phyloP scores from a whole-genome alignment of 2,113 vertebrate genomes.

The Neoarius graeffei region DNA sequence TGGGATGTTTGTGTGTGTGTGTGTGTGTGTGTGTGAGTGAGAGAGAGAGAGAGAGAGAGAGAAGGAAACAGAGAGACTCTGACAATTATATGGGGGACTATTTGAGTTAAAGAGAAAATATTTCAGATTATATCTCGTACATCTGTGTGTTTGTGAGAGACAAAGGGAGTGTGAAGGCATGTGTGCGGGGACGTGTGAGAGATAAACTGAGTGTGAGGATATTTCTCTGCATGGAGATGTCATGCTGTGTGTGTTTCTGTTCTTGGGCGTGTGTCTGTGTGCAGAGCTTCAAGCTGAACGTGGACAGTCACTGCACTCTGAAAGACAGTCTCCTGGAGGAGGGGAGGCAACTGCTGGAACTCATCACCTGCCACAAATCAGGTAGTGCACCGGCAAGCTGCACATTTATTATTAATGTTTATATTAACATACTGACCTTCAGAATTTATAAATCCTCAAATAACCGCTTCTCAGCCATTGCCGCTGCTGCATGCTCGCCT shows the following conservation, averaged over 20 bases:
- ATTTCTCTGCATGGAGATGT: slow-evolving; percentile 39
- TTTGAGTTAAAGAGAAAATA: slow-evolving; percentile 26
- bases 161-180: slow-evolving; percentile 42
- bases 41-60: slow-evolving; percentile 17
- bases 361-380: slow-evolving; percentile 94
- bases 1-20: slow-evolving; percentile 26
- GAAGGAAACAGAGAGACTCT: background rate
- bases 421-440: slow-evolving; percentile 99
- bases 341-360: slow-evolving; percentile 85
- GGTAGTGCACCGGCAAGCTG: slow-evolving; percentile 85
- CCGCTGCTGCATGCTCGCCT: slow-evolving; percentile 26
- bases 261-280: slow-evolving; percentile 30
- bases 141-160: slow-evolving; percentile 17
- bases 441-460: slow-evolving; percentile 94
- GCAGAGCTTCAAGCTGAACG: slow-evolving; percentile 93
- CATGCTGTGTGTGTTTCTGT: slow-evolving; percentile 36
- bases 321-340: slow-evolving; percentile 94
- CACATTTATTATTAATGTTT: slow-evolving; percentile 99
- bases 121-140: background rate
- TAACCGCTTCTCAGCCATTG: slow-evolving; percentile 69
- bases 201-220: slow-evolving; percentile 26
- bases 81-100: slow-evolving; percentile 19
- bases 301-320: slow-evolving; percentile 85
- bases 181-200: slow-evolving; percentile 13
- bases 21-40: background rate